phyloP scores from a whole-genome alignment of 2,888 invertebrate genomes.

The Morinoia aosen region DNA sequence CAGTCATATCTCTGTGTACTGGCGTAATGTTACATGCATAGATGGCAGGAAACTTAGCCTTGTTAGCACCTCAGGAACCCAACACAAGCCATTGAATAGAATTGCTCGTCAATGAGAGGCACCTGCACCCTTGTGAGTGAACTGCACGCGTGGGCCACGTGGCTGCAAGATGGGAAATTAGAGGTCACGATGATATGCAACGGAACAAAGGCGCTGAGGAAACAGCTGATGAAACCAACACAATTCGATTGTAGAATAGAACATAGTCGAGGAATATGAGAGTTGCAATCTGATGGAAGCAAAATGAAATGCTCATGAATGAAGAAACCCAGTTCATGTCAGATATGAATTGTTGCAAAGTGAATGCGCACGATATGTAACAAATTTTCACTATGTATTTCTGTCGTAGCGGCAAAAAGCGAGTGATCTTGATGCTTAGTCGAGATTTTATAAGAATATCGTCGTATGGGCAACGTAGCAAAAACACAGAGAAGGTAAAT shows the following conservation, averaged over 20 bases:
- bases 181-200: not conserved
- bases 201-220: not conserved
- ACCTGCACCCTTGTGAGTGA: not conserved
- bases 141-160: not conserved
- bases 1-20: not conserved
- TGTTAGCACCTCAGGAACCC: conserved; percentile 10
- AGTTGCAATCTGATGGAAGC: not conserved
- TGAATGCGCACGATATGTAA: not conserved
- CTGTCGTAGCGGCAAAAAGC: not conserved
- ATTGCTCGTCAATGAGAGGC: not conserved
- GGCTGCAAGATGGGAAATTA: not conserved
- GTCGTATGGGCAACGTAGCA: not conserved
- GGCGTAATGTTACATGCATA: not conserved
- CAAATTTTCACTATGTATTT: not conserved
- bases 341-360: too few species aligned
- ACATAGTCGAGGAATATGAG: not conserved
- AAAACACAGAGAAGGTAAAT: not conserved
- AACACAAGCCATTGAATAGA: not conserved
- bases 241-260: not conserved
- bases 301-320: not conserved
- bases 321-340: not conserved
- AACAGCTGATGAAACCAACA: not conserved
- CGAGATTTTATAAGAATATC: not conserved
- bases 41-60: not conserved
- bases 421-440: not conserved